Conservation (phyloP, 1,140 invertebrate genomes). For the Drosophila pseudoananassae region DNA sequence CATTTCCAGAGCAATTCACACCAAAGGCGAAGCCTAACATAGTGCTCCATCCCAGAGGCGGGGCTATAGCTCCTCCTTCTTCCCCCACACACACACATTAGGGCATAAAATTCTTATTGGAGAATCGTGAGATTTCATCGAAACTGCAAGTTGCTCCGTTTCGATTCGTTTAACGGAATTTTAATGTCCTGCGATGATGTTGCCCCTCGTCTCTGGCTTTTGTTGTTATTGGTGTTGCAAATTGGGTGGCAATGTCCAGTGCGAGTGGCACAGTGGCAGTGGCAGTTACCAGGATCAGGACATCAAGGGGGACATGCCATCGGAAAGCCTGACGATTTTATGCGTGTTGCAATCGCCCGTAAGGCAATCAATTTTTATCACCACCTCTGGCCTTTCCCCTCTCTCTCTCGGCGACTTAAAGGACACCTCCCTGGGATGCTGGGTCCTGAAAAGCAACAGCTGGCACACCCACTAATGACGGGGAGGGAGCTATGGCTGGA, state of each 20-base stretch:
- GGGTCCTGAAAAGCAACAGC: slow-evolving; percentile 38
- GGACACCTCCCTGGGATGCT: not conserved
- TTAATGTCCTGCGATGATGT: slow-evolving; percentile 40
- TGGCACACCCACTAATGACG: slow-evolving; percentile 32
- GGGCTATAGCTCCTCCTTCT: too few relatives aligned
- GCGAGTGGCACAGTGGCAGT: slow-evolving; percentile 16
- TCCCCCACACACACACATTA: not conserved
- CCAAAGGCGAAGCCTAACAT: slow-evolving; percentile 6
- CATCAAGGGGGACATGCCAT: not conserved
- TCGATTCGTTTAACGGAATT: slow-evolving; percentile 39
- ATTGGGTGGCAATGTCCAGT: slow-evolving; percentile 55
- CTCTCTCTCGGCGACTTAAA: too few relatives aligned
- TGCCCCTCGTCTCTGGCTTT: not conserved
- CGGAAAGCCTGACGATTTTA: slow-evolving; percentile 38
- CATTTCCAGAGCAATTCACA: slow-evolving; percentile 47
- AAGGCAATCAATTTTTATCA: slow-evolving; percentile 68
- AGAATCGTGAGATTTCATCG: slow-evolving; percentile 36
- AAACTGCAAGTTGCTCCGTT: slow-evolving; percentile 31
- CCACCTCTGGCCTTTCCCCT: not conserved
- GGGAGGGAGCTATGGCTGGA: not conserved
- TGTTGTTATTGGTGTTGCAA: slow-evolving; percentile 20
- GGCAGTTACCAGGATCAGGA: not conserved
- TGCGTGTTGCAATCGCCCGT: slow-evolving; percentile 49
- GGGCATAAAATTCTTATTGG: slow-evolving; percentile 29
- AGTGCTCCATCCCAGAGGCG: not conserved